These are phyloP conservation scores for Tapirus indicus DNA, from an alignment of 2,797 vertebrate genomes.

Conservation along the genomic window DNA sequence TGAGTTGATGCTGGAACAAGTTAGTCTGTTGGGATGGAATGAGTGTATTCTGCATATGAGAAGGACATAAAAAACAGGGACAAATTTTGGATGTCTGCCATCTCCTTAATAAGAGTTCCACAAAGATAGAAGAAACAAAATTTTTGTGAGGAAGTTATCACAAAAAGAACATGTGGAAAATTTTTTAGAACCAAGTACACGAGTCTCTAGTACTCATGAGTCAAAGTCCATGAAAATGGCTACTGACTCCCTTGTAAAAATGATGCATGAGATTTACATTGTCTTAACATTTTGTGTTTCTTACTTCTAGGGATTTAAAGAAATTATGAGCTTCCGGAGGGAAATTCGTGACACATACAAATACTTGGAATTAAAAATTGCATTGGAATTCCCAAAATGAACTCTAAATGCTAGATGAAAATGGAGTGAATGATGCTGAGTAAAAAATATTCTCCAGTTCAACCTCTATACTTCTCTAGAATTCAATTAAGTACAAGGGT, in stretches of 20 bases:
- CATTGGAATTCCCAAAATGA: neutral
- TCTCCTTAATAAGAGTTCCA: neutral
- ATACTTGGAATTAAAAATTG: neutral
- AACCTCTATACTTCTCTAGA: neutral
- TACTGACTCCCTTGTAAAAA: neutral
- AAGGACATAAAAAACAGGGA: neutral
- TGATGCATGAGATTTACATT: neutral
- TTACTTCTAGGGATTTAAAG: neutral
- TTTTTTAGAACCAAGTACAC: neutral
- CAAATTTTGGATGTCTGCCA: neutral
- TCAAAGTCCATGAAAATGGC: neutral
- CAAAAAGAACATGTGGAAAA: neutral
- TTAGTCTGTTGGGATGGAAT: neutral
- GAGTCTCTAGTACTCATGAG: neutral
- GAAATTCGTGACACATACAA: neutral
- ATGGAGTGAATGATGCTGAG: neutral
- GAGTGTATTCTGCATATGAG: neutral
- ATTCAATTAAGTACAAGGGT: neutral
- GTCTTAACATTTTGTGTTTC: neutral
- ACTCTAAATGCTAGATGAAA: neutral
- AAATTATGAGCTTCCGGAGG: neutral
- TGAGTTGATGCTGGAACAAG: neutral
- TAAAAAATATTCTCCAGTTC: neutral
- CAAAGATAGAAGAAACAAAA: neutral
- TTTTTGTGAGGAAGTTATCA: neutral